These are phyloP conservation scores for Morus bassanus DNA, from an alignment of 2,797 vertebrate species.

Conservation along the genomic window DNA sequence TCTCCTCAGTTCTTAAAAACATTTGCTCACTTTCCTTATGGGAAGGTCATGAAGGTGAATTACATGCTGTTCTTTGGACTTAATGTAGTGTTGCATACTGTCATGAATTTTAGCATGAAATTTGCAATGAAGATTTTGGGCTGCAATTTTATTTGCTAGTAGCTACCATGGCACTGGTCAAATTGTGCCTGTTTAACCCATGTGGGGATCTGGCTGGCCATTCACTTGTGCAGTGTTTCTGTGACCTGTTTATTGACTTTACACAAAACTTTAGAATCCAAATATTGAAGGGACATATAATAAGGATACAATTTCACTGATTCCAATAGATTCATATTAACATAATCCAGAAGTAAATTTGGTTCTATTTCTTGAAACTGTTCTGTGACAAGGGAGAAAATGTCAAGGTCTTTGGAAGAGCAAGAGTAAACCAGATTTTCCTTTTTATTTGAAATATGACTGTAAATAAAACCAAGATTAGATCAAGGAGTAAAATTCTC, in stretches of 20 bases:
- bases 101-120: background rate
- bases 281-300: background rate
- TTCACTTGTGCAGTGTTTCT: background rate
- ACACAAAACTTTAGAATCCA: background rate
- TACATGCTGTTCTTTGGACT: background rate
- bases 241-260: background rate
- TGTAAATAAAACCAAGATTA: slow-evolving; percentile 56
- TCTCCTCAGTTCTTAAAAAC: background rate
- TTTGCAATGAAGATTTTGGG: background rate
- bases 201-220: background rate
- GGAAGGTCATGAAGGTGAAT: background rate
- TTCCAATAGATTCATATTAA: background rate
- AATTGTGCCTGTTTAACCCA: background rate
- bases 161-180: background rate
- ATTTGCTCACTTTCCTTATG: background rate
- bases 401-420: background rate
- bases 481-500: slow-evolving; percentile 33
- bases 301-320: background rate
- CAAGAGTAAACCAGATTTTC: background rate
- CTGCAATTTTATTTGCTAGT: background rate
- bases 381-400: background rate
- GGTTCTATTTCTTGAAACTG: background rate
- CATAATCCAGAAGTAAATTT: background rate
- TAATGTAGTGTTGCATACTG: background rate
- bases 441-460: slow-evolving; percentile 17